Percentiles rank a stretch among this genome's conserved stretches.
phyloP scores from a whole-genome alignment of 2,113 vertebrate genomes.

The Fulica atra region DNA sequence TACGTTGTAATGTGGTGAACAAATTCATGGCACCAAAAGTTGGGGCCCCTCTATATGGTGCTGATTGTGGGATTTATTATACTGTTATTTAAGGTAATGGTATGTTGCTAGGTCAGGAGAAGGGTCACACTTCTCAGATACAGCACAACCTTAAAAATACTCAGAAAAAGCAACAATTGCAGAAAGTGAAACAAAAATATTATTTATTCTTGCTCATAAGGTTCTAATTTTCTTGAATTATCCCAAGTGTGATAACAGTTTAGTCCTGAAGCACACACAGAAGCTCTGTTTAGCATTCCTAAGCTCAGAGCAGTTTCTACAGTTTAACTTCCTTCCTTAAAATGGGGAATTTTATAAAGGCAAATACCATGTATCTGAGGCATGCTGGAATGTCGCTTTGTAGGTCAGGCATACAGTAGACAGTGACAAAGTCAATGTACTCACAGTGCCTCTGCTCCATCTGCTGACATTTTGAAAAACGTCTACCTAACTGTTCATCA shows the following conservation, averaged over 20 bases:
- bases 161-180: background rate
- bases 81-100: slow-evolving; percentile 1
- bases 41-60: background rate
- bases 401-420: background rate
- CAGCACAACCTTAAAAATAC: background rate
- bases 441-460: background rate
- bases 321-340: background rate
- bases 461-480: background rate
- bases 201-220: background rate
- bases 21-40: background rate
- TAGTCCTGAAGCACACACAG: background rate
- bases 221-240: slow-evolving; percentile 52
- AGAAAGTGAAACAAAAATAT: slow-evolving; percentile 8
- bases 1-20: background rate
- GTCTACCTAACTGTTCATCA: background rate
- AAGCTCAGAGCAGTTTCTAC: background rate
- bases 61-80: slow-evolving; percentile 34
- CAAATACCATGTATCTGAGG: background rate
- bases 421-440: background rate
- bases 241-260: background rate
- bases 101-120: background rate
- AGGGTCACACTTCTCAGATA: background rate
- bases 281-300: background rate
- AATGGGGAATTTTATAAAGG: background rate
- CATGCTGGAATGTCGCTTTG: background rate